Evolutionary conservation across 1,140 invertebrate genomes (phyloP).

Genomic region (Diprion similis): DNA sequence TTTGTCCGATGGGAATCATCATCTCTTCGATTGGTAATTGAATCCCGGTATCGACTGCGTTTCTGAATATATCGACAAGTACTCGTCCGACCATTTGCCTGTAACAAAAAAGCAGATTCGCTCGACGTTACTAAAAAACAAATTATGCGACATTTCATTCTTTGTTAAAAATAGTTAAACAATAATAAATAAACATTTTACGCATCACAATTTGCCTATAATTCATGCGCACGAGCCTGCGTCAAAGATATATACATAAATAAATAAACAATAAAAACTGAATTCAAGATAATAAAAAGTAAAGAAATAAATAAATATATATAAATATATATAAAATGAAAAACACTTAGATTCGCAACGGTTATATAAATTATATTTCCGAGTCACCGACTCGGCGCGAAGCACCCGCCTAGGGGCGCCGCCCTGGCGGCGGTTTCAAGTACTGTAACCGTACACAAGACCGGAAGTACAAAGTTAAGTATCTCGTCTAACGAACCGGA

Average conservation of each 20-base stretch:
- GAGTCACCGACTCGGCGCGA: background rate
- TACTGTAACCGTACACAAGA: background rate
- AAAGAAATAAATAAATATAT: too few species aligned
- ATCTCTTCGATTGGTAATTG: constrained; percentile 43
- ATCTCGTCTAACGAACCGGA: constrained; percentile 7
- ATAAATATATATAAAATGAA: too few species aligned
- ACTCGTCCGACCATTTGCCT: constrained; percentile 55
- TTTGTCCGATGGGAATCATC: constrained; percentile 45
- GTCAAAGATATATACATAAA: too few species aligned
- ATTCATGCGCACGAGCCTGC: too few species aligned
- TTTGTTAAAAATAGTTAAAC: too few species aligned
- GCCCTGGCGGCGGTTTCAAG: constrained; percentile 2
- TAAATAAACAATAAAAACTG: too few species aligned
- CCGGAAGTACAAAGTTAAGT: constrained; percentile 7
- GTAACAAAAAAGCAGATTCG: constrained; percentile 41
- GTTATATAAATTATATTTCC: background rate
- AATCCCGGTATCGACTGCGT: constrained; percentile 43
- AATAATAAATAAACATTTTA: too few species aligned
- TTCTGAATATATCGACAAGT: constrained; percentile 52
- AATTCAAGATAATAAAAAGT: too few species aligned
- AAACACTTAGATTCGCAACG: too few species aligned
- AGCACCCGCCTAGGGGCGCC: constrained; percentile 1
- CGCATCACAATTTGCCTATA: too few species aligned
- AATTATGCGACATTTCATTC: too few species aligned
- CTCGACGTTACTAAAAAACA: too few species aligned